These are phyloP conservation scores for Cheilosia urbana DNA, from an alignment of 2,888 invertebrate genomes.

Conservation along the genomic window DNA sequence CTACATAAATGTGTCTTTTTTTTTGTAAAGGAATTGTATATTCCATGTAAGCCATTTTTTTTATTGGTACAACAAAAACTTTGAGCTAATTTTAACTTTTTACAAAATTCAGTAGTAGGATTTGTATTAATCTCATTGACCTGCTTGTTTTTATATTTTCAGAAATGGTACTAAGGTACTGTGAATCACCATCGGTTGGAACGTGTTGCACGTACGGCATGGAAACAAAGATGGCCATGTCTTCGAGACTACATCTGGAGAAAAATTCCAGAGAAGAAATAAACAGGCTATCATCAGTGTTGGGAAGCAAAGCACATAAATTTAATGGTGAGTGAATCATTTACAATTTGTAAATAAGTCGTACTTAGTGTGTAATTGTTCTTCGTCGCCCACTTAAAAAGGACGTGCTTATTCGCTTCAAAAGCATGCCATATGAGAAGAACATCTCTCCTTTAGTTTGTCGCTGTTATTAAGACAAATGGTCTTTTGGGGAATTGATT, in stretches of 20 bases:
- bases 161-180: constrained; percentile 83
- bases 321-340: constrained; percentile 91
- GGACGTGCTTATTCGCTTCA: neutral
- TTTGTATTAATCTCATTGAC: neutral
- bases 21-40: neutral
- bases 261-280: constrained; percentile 90
- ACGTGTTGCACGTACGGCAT: constrained; percentile 86
- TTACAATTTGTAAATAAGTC: constrained; percentile 42
- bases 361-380: constrained; percentile 21
- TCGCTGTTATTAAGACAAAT: constrained; percentile 56
- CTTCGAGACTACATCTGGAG: constrained; percentile 90
- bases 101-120: neutral
- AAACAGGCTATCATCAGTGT: constrained; percentile 89
- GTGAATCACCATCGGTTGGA: constrained; percentile 84
- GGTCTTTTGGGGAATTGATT: constrained; percentile 30
- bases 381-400: constrained; percentile 33
- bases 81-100: neutral
- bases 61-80: neutral
- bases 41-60: neutral
- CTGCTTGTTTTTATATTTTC: constrained; percentile 70
- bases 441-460: neutral
- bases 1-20: neutral
- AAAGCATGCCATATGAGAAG: neutral
- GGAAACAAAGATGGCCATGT: constrained; percentile 88
- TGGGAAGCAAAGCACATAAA: constrained; percentile 90